Percentiles rank a stretch among this genome's conserved stretches.
These are phyloP conservation scores for Anoplolepis gracilipes DNA, from an alignment of 1,140 invertebrate species.

Conservation along the genomic window DNA sequence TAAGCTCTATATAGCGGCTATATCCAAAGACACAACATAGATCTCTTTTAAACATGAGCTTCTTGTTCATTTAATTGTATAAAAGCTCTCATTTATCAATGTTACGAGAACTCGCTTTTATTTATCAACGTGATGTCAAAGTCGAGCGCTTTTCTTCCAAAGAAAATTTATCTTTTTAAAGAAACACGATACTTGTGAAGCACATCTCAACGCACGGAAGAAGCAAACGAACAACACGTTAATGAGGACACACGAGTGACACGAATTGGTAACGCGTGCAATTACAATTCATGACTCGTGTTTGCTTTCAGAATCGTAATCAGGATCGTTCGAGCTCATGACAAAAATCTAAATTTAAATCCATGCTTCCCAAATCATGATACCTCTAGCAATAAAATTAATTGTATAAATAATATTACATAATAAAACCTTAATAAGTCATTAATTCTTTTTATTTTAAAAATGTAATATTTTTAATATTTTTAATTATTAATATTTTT, in stretches of 20 bases:
- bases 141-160: not conserved
- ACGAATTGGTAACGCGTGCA: constrained; percentile 61
- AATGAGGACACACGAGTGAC: constrained; percentile 48
- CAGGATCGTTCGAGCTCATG: not conserved
- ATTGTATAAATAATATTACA: not conserved
- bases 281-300: constrained; percentile 61
- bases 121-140: constrained; percentile 29
- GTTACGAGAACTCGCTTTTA: constrained; percentile 14
- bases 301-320: constrained; percentile 29
- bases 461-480: not conserved
- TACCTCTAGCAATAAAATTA: not conserved
- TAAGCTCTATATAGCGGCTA: not conserved
- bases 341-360: constrained; percentile 9
- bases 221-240: constrained; percentile 6
- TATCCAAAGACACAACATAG: constrained; percentile 5
- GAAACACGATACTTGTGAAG: constrained; percentile 6
- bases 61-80: constrained; percentile 28
- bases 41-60: constrained; percentile 23
- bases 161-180: constrained; percentile 38
- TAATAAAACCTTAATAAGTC: not conserved
- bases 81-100: constrained; percentile 42
- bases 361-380: not conserved
- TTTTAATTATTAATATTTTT: not conserved
- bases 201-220: not conserved
- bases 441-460: not conserved